Evolutionary conservation across 2,888 invertebrate species (phyloP).

Genomic region (Metacarcinus magister): DNA sequence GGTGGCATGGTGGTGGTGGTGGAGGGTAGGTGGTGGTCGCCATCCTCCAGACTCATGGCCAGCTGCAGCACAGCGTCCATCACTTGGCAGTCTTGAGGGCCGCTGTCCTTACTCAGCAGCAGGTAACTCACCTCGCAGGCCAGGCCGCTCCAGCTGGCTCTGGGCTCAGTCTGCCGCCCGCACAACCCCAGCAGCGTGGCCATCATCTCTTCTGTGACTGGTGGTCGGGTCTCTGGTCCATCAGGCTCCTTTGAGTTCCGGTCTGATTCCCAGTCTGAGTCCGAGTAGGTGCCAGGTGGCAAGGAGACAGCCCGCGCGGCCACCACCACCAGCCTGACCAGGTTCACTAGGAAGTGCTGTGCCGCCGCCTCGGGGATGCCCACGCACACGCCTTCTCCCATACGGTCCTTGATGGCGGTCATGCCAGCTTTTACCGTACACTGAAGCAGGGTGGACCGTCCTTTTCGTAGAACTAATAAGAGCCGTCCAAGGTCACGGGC

Average conservation of each 20-base stretch:
- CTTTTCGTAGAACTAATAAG: neutral
- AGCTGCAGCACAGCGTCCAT: neutral
- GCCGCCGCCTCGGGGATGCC: neutral
- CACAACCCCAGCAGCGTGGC: neutral
- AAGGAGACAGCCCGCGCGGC: neutral
- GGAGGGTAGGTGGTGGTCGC: neutral
- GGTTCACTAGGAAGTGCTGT: neutral
- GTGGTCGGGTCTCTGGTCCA: neutral
- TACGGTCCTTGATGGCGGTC: neutral
- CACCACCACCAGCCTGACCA: neutral
- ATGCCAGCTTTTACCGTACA: neutral
- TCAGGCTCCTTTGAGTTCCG: neutral
- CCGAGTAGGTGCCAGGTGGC: neutral
- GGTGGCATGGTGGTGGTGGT: neutral
- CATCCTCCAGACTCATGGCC: neutral
- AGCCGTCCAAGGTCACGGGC: constrained; percentile 26
- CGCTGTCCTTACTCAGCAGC: neutral
- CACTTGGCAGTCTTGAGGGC: neutral
- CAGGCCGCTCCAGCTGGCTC: neutral
- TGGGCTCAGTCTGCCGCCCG: neutral
- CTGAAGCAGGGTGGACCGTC: neutral
- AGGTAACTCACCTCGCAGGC: neutral
- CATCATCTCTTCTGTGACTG: neutral
- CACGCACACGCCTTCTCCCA: neutral
- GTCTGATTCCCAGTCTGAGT: neutral